A percentile compares a stretch with the other conserved stretches of the same genome.
Conservation (phyloP, 2,113 vertebrate genomes). For the Mesitornis unicolor region DNA sequence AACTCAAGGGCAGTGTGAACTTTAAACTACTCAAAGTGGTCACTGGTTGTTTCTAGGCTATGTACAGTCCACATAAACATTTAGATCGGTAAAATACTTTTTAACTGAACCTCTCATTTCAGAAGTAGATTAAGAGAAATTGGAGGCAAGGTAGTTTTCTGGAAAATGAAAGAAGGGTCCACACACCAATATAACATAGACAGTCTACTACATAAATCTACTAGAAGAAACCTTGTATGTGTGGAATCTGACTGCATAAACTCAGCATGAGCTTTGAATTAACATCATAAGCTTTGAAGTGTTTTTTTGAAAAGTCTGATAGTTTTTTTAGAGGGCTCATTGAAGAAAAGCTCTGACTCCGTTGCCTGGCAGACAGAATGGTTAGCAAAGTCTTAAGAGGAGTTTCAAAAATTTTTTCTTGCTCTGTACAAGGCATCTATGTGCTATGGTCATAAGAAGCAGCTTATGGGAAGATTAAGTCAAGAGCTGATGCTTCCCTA, state of each 20-base stretch:
- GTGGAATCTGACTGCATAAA: neutral
- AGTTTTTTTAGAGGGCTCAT: neutral
- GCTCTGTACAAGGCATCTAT: neutral
- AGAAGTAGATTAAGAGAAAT: neutral
- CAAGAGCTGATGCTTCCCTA: neutral
- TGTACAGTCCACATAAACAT: neutral
- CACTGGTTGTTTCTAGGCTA: neutral
- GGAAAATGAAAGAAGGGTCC: neutral
- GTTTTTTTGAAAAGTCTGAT: neutral
- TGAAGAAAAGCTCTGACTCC: neutral
- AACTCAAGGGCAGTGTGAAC: neutral
- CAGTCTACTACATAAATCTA: neutral
- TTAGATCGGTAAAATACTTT: neutral
- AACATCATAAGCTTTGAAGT: neutral
- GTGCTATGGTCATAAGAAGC: neutral
- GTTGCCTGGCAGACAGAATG: accelerated
- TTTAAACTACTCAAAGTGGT: neutral
- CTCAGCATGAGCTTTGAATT: neutral
- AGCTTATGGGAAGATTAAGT: neutral
- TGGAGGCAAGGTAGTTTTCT: neutral
- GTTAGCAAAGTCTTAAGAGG: neutral
- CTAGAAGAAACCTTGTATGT: neutral
- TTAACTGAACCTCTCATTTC: neutral
- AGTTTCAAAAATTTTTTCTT: neutral
- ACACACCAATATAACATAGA: neutral